Conservation (phyloP, 23 tunicate species). For the Trididemnum nubilum region DNA sequence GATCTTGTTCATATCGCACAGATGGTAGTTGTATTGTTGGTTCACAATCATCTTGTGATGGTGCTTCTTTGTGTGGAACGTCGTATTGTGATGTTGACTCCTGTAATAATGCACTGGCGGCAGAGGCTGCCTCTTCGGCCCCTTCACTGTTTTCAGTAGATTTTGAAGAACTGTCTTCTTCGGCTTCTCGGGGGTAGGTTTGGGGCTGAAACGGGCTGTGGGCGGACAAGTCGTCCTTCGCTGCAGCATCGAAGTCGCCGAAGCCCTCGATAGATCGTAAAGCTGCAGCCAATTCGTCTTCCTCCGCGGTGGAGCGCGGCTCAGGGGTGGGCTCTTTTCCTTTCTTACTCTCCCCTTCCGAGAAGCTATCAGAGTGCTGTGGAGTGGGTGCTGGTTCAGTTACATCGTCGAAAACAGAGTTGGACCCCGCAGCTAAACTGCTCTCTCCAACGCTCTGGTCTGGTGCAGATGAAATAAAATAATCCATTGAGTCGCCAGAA, state of each 20-base stretch:
- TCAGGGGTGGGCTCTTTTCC: conserved; percentile 18
- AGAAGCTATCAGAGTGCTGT: background rate
- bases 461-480: background rate
- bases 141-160: conserved; percentile 12
- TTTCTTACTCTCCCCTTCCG: conserved; percentile 4
- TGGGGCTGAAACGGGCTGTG: background rate
- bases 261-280: conserved; percentile 78
- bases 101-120: conserved; percentile 44
- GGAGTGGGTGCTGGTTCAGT: background rate
- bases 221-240: background rate
- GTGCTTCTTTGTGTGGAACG: too few relatives aligned
- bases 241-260: conserved; percentile 44
- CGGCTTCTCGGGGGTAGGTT: background rate
- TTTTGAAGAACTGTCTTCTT: background rate
- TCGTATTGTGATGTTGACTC: conserved; percentile 23
- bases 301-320: conserved; percentile 70
- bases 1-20: background rate
- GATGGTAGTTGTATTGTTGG: background rate
- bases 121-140: conserved; percentile 44
- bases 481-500: background rate
- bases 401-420: background rate
- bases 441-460: background rate
- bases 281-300: conserved; percentile 87
- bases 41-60: background rate
- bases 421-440: background rate